Evolutionary conservation across 2,113 vertebrate species (phyloP).

Genomic region (Synchiropus splendidus): DNA sequence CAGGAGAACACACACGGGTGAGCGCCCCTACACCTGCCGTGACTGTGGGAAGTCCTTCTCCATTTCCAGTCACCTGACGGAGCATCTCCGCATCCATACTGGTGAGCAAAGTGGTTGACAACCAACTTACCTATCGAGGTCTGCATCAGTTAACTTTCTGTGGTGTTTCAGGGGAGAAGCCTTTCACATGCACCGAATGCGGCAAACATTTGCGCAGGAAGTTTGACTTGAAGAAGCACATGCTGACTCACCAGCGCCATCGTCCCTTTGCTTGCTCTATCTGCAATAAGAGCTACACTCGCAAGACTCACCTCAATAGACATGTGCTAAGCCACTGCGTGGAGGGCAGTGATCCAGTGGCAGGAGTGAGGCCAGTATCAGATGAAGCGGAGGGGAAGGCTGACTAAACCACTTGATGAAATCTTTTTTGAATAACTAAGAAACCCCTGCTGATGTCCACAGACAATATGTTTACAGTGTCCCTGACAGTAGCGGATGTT

Average conservation of each 20-base stretch:
- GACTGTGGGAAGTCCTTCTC: slow-evolving; percentile 61
- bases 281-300: slow-evolving; percentile 64
- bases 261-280: slow-evolving; percentile 46
- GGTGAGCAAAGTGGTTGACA: slow-evolving; percentile 18
- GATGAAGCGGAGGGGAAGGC: no score
- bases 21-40: slow-evolving; percentile 54
- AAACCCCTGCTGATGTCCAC: no score
- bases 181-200: slow-evolving; percentile 54
- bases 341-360: not conserved
- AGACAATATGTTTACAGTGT: no score
- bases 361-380: no score
- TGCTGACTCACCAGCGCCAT: slow-evolving; percentile 53
- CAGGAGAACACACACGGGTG: slow-evolving; percentile 59
- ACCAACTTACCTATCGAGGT: not conserved
- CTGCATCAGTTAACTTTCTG: not conserved
- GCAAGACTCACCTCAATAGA: slow-evolving; percentile 58
- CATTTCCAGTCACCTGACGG: slow-evolving; percentile 61
- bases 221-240: slow-evolving; percentile 63
- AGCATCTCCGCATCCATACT: slow-evolving; percentile 60
- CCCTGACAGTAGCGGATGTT: no score
- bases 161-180: slow-evolving; percentile 51
- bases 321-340: slow-evolving; percentile 53
- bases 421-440: no score
- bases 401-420: no score
- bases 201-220: slow-evolving; percentile 58